Base-by-base conservation (phyloP, 2,113 vertebrate species). In the Gymnogyps californianus region DNA sequence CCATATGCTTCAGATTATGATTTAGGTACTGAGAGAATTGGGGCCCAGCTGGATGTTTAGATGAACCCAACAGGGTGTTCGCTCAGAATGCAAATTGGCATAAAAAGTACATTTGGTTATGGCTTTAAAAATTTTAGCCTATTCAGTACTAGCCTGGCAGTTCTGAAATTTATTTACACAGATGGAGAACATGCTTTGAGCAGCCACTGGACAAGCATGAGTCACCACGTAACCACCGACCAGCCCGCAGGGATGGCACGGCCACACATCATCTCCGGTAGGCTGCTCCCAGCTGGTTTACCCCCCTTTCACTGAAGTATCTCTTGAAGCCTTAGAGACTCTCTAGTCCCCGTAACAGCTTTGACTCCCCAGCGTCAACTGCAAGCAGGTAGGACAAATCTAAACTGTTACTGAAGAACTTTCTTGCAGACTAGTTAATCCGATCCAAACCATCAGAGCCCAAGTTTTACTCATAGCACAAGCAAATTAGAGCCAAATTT, bases 161-260 rank as follows among this genome's bases (percentile, higher is more conserved):
- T 15, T 62, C 64, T 26, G 49, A 32, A n/a, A 10, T 57, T 36
- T 28, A 26, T 42, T 64, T 78, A 36, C 49, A 17, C 31, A 24
- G 14, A 36, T 19, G n/a, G 29, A 70, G 54, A 70, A 90, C 1
- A 28, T 2, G 12, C 81, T 64, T 8, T 21, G 31, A 42, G 47
- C 64, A 17, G 70, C 5, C 70, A 19, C 22, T 1, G 24, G 46
- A 44, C 34, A 24, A 57, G 34, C 38, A 3, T 0, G 16, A n/a
- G 38, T 20, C 70, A 17, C 54, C 46, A 6, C 0, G 10, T 13
- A 24, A 22, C 25, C 76, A 20, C n/a, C 0, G 0, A 19, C 11
- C 57, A 64, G 66, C 66, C 57, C 38, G 4, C 7, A 4, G 28
- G n/a, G 58, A 42, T 19, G 11, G 55, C 32, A 0, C 3, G 11